These are phyloP conservation scores for Trachythela sp. DNA, from an alignment of 64 coral and sea anemone genomes.

Conservation along the genomic window DNA sequence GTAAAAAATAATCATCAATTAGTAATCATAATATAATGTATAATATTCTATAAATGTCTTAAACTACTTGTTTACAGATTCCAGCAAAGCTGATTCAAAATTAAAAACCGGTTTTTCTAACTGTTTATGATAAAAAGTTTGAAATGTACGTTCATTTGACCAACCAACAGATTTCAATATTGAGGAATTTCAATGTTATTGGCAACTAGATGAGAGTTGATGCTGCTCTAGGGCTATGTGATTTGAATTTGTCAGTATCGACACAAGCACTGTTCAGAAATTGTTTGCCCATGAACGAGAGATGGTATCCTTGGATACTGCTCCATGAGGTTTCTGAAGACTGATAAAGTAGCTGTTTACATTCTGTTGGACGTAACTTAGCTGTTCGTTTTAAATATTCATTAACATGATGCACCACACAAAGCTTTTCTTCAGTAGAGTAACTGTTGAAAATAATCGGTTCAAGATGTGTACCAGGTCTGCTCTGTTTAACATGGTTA, in stretches of 20 bases:
- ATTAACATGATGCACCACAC: not conserved
- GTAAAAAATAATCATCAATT: too few relatives aligned
- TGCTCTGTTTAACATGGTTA: not conserved
- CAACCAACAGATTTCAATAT: not conserved
- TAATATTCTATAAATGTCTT: too few relatives aligned
- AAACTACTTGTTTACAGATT: not conserved
- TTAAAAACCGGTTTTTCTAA: not conserved
- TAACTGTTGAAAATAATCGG: not conserved
- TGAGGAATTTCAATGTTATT: not conserved
- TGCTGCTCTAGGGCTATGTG: not conserved
- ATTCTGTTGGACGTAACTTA: not conserved
- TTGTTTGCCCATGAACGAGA: not conserved
- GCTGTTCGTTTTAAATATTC: not conserved
- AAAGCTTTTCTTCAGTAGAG: not conserved
- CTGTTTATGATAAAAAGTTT: not conserved
- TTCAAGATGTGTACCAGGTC: not conserved
- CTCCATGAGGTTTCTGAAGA: not conserved
- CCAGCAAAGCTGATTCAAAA: not conserved
- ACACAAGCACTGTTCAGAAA: not conserved
- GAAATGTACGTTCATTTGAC: not conserved
- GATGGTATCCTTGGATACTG: not conserved
- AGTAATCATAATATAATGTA: too few relatives aligned
- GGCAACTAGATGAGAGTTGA: not conserved
- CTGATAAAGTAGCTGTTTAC: conserved; percentile 3
- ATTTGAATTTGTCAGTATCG: not conserved